Evolutionary conservation across 2,797 vertebrate genomes (phyloP).

Genomic region (Hydrolagus colliei): DNA sequence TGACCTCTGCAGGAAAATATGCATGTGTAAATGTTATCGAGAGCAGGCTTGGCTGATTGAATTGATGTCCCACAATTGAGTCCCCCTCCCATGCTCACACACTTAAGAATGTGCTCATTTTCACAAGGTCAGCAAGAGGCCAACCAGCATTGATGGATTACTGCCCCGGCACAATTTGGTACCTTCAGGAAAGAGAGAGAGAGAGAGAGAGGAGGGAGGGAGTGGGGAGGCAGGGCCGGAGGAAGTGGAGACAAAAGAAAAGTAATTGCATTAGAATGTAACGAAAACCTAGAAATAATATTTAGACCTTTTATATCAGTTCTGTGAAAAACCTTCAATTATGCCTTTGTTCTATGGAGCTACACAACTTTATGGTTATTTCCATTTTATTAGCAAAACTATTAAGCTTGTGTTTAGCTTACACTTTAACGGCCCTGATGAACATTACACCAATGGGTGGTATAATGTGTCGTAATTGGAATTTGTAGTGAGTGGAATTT

Average conservation of each 20-base stretch:
- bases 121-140: too few species aligned
- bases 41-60: too few species aligned
- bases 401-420: neutral
- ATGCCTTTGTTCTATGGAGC: neutral
- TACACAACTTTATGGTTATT: neutral
- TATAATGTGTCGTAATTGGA: neutral
- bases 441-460: neutral
- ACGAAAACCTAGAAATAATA: neutral
- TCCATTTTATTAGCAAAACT: neutral
- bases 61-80: too few species aligned
- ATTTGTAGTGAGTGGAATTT: neutral
- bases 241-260: neutral
- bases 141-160: too few species aligned
- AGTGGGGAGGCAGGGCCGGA: neutral
- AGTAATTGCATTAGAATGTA: neutral
- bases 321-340: neutral
- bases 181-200: neutral
- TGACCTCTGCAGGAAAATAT: too few species aligned
- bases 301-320: neutral
- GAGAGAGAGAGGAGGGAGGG: neutral
- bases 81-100: too few species aligned
- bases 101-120: too few species aligned
- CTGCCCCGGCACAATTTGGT: too few species aligned
- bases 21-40: too few species aligned
- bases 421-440: neutral